These are phyloP conservation scores for Apamea crenata DNA, from an alignment of 2,888 invertebrate genomes.

Conservation along the genomic window DNA sequence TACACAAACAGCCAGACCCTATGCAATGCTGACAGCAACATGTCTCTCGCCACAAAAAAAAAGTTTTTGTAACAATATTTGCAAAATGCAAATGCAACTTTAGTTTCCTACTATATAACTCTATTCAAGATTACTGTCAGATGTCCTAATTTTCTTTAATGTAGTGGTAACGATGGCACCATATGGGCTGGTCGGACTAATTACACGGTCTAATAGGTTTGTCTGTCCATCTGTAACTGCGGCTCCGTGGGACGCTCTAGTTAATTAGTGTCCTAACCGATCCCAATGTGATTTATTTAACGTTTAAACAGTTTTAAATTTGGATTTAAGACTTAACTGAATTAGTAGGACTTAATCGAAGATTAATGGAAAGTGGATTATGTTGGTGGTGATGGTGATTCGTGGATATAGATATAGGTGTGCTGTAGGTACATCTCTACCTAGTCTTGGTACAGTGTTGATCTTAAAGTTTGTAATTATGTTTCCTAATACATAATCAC, in stretches of 20 bases:
- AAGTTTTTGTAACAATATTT: neutral
- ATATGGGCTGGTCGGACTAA: constrained; percentile 83
- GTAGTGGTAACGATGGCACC: constrained; percentile 61
- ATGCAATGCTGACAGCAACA: neutral
- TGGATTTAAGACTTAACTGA: constrained; percentile 42
- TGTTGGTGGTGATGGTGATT: neutral
- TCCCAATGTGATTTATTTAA: constrained; percentile 83
- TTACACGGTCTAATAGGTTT: constrained; percentile 88
- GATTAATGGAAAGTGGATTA: neutral
- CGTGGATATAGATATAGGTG: neutral
- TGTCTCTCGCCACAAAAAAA: neutral
- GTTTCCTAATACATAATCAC: neutral
- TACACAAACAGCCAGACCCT: no score
- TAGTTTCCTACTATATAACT: neutral
- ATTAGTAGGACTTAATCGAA: constrained; percentile 9
- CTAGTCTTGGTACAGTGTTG: neutral
- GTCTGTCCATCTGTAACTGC: constrained; percentile 88
- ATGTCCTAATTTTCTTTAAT: constrained; percentile 56
- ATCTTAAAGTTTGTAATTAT: neutral
- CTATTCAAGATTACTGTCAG: neutral
- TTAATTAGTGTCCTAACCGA: constrained; percentile 86
- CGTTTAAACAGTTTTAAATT: constrained; percentile 70
- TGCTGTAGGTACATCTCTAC: no score
- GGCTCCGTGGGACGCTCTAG: constrained; percentile 84
- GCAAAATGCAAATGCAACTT: neutral